Evolutionary conservation across 2,113 vertebrate genomes (phyloP).

Genomic region (Rattus norvegicus): DNA sequence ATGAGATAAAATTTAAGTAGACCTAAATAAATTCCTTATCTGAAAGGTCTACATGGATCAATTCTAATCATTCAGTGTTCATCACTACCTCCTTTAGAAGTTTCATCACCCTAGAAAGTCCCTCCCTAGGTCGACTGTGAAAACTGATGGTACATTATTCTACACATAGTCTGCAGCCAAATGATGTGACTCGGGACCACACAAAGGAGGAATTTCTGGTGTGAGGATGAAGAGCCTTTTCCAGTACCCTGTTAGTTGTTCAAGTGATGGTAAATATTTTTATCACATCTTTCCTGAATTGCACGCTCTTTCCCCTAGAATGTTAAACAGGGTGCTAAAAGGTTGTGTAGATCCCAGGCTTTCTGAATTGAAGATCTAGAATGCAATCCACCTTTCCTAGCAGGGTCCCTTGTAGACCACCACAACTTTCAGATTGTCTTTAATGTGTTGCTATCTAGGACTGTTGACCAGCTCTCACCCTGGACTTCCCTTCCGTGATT

Average conservation of each 20-base stretch:
- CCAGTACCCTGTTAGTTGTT: background rate
- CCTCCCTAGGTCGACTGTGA: background rate
- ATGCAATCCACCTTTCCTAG: background rate
- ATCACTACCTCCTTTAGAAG: background rate
- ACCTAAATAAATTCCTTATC: no score
- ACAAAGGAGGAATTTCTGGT: background rate
- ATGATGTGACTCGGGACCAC: background rate
- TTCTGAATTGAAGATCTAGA: background rate
- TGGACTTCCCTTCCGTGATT: background rate
- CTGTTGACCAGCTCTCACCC: background rate
- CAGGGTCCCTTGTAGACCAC: background rate
- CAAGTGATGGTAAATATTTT: background rate
- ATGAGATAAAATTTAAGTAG: background rate
- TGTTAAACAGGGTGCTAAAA: background rate
- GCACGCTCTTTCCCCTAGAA: background rate
- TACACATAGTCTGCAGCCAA: background rate
- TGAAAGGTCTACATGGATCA: background rate
- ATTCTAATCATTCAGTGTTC: background rate
- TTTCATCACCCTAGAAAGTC: background rate
- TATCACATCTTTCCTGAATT: background rate
- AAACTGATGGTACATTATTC: background rate
- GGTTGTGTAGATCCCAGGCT: background rate
- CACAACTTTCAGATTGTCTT: background rate
- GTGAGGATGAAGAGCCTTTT: background rate
- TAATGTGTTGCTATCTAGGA: conserved; percentile 9